Evolutionary conservation across 1,140 invertebrate genomes (phyloP).

Genomic region (Penaeus indicus): DNA sequence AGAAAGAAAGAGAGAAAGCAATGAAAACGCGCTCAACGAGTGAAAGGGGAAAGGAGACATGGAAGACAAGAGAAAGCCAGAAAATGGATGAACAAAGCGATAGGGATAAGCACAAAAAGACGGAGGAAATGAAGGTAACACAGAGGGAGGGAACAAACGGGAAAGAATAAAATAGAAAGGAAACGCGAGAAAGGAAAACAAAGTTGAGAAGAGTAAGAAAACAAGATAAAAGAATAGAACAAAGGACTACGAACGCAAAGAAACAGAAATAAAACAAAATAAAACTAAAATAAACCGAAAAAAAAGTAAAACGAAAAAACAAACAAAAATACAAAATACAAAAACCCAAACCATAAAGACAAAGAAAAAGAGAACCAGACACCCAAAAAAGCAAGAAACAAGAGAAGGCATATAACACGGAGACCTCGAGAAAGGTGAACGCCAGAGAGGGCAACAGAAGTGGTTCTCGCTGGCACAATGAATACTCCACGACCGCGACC

Average conservation of each 20-base stretch:
- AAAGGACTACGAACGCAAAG: too few species aligned
- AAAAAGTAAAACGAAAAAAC: background rate
- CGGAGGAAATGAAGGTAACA: background rate
- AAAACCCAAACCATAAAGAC: background rate
- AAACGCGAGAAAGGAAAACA: background rate
- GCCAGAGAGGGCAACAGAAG: background rate
- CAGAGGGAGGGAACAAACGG: background rate
- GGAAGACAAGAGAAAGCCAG: background rate
- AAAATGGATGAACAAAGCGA: background rate
- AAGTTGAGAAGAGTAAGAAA: background rate
- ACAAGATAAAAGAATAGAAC: background rate
- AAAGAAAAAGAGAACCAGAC: background rate
- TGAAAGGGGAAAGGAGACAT: too few species aligned
- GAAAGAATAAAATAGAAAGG: background rate
- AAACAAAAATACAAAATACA: background rate
- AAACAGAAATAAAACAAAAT: background rate
- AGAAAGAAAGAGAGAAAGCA: background rate
- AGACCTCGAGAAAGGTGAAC: background rate
- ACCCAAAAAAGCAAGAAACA: background rate
- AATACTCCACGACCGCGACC: background rate
- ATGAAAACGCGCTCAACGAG: background rate
- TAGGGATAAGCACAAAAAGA: background rate
- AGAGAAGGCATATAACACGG: too few species aligned
- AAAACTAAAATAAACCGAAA: background rate
- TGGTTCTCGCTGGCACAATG: conserved; percentile 1